Conservation (phyloP, 2,888 invertebrate genomes). For the Tanaodytes sp. region DNA sequence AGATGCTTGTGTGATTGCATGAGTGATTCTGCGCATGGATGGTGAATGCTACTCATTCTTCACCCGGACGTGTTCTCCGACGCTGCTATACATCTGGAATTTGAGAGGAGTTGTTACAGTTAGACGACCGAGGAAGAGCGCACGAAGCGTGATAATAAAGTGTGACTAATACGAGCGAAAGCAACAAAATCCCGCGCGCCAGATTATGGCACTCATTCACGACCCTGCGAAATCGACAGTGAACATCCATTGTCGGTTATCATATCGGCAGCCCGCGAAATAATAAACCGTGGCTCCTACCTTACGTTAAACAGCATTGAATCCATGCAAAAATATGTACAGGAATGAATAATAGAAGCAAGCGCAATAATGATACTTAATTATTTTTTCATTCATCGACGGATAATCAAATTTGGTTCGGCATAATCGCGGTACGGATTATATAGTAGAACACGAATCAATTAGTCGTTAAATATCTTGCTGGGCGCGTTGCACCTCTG, state of each 20-base stretch:
- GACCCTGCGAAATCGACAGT: conserved; percentile 63
- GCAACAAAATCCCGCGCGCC: conserved; percentile 44
- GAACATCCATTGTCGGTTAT: conserved; percentile 26
- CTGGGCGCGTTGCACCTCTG: too few relatives aligned
- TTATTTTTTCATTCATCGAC: too few relatives aligned
- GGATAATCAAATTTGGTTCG: too few relatives aligned
- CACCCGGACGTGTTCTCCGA: conserved; percentile 57
- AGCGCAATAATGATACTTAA: too few relatives aligned
- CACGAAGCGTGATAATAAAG: conserved; percentile 56
- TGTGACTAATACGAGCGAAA: conserved; percentile 63
- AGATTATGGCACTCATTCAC: conserved; percentile 23
- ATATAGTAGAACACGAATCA: too few relatives aligned
- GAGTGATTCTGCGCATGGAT: conserved; percentile 44
- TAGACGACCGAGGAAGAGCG: conserved; percentile 59
- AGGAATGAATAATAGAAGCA: too few relatives aligned
- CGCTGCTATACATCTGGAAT: conserved; percentile 40
- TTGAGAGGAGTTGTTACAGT: conserved; percentile 59
- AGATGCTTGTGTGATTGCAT: conserved; percentile 49
- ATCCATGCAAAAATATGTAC: too few relatives aligned
- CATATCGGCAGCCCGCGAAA: too few relatives aligned
- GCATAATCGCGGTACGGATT: too few relatives aligned
- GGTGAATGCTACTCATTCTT: conserved; percentile 48
- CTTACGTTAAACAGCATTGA: too few relatives aligned
- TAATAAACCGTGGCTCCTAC: too few relatives aligned
- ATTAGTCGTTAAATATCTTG: too few relatives aligned